Percentiles rank a stretch among this genome's conserved stretches.
Conservation (phyloP, 2,113 vertebrate species). For the Neogobius melanostomus region DNA sequence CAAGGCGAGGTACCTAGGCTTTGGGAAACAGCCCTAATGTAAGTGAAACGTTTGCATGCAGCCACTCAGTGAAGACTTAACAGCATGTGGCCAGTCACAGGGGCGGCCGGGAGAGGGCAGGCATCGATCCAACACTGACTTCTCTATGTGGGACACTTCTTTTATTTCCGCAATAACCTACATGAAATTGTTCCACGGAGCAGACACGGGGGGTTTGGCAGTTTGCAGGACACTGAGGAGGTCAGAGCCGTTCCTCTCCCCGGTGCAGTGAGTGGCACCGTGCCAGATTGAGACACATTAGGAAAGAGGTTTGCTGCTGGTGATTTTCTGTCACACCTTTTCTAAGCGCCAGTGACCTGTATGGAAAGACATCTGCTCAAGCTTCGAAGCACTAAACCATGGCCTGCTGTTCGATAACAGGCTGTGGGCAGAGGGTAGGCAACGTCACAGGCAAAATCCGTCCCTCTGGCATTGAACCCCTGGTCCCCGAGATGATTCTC, state of each 20-base stretch:
- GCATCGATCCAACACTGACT: slow-evolving; percentile 50
- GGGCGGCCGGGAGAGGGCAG: slow-evolving; percentile 37
- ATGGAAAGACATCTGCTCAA: slow-evolving; percentile 44
- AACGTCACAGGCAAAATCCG: too few relatives aligned
- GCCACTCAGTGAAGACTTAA: slow-evolving; percentile 1
- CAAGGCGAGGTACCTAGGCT: too few relatives aligned
- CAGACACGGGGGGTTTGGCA: slow-evolving; percentile 36
- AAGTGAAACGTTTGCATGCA: slow-evolving; percentile 14
- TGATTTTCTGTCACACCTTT: slow-evolving; percentile 59
- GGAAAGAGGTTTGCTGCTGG: slow-evolving; percentile 18
- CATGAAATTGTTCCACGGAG: slow-evolving; percentile 49
- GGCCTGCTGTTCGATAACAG: not conserved
- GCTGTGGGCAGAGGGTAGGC: not conserved
- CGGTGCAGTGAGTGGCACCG: slow-evolving; percentile 52
- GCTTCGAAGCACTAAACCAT: slow-evolving; percentile 6
- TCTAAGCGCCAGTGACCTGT: slow-evolving; percentile 24
- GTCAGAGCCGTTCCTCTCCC: slow-evolving; percentile 55
- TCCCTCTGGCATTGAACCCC: too few relatives aligned
- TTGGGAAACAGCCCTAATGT: not conserved
- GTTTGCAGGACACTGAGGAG: slow-evolving; percentile 39
- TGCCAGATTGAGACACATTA: slow-evolving; percentile 38
- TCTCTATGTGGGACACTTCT: slow-evolving; percentile 48
- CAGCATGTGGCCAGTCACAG: slow-evolving; percentile 11
- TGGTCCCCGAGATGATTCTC: too few relatives aligned
- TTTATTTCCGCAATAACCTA: slow-evolving; percentile 58